Percentiles rank a stretch among this genome's conserved stretches.
Conservation (phyloP, 1,140 invertebrate species). For the Whitmania pigra region DNA sequence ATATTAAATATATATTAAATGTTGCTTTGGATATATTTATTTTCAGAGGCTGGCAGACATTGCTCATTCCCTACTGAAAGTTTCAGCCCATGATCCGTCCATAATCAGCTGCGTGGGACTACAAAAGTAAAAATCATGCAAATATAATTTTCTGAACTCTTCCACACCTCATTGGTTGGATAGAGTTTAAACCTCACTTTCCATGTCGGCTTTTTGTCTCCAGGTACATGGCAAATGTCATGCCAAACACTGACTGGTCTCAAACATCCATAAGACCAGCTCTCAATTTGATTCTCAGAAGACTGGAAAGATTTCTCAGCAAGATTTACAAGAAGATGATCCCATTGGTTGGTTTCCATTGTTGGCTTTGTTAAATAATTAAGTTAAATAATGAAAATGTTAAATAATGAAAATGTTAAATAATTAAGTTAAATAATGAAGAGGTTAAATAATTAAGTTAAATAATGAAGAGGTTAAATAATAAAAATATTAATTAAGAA, state of each 20-base stretch:
- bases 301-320: conserved; percentile 89
- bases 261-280: conserved; percentile 82
- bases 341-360: conserved; percentile 18
- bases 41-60: conserved; percentile 83
- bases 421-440: too few relatives aligned
- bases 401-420: too few relatives aligned
- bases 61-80: conserved; percentile 85
- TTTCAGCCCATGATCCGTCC: conserved; percentile 88
- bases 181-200: not conserved
- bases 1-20: too few relatives aligned
- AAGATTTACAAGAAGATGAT: conserved; percentile 83
- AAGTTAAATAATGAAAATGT: too few relatives aligned
- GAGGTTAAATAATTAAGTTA: too few relatives aligned
- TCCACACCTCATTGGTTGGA: too few relatives aligned
- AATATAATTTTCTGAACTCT: too few relatives aligned
- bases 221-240: conserved; percentile 78
- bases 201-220: not conserved
- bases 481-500: conserved; percentile 6
- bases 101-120: conserved; percentile 78
- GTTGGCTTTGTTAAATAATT: not conserved
- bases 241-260: conserved; percentile 91
- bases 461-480: conserved; percentile 10
- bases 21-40: conserved; percentile 17
- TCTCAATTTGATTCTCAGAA: conserved; percentile 73
- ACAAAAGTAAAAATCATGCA: conserved; percentile 32